Evolutionary conservation across 2,797 vertebrate species (phyloP).

Genomic region (Bryconaethiops microstoma): DNA sequence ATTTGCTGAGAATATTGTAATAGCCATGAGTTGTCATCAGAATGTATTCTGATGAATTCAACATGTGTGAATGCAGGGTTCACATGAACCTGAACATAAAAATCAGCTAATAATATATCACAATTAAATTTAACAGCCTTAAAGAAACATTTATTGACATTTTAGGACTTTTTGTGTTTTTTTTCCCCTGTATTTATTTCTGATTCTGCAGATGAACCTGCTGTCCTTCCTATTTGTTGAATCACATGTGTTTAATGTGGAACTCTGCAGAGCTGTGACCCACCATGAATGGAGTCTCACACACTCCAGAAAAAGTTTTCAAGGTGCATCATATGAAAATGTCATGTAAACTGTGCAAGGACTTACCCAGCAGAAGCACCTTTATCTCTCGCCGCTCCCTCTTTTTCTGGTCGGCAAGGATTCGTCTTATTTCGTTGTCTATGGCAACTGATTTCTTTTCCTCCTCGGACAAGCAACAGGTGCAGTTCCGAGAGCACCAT

Average conservation of each 20-base stretch:
- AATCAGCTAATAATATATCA: no score
- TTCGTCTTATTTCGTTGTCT: slow-evolving; percentile 76
- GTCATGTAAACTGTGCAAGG: not conserved
- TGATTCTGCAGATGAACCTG: not conserved
- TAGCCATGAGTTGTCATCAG: no score
- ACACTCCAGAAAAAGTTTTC: not conserved
- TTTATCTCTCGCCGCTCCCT: slow-evolving; percentile 75
- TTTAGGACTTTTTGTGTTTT: not conserved
- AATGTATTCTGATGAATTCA: no score
- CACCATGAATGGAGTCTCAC: no score
- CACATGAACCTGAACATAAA: no score
- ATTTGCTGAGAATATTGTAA: no score
- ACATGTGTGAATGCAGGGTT: no score
- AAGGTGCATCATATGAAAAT: no score
- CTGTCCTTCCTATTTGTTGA: not conserved
- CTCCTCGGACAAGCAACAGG: slow-evolving; percentile 76
- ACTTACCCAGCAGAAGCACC: slow-evolving; percentile 81
- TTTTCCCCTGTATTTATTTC: not conserved
- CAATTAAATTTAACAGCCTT: no score
- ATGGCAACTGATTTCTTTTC: slow-evolving; percentile 68
- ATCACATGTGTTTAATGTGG: not conserved
- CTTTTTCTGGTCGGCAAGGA: slow-evolving; percentile 77
- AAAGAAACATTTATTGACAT: no score
- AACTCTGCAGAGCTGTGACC: no score
- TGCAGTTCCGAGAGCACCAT: slow-evolving; percentile 68